phyloP scores from a whole-genome alignment of 1,140 invertebrate genomes.

The Planococcus citri region DNA sequence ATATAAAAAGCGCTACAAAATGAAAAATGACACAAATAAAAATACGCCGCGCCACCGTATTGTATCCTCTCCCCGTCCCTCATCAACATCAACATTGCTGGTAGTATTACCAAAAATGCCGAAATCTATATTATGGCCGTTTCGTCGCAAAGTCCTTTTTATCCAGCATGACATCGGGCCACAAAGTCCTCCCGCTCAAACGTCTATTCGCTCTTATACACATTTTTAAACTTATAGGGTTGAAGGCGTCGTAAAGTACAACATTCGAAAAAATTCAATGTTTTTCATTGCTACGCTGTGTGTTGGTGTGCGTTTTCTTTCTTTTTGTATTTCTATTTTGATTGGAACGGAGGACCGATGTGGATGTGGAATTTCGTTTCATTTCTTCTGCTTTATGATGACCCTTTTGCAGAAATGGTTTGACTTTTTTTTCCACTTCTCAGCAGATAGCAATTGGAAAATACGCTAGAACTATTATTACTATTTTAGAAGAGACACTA shows the following conservation, averaged over 20 bases:
- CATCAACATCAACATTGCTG: too few relatives aligned
- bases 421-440: not conserved
- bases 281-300: not conserved
- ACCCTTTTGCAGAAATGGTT: not conserved
- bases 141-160: constrained; percentile 16
- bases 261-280: not conserved
- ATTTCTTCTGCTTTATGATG: not conserved
- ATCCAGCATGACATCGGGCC: not conserved
- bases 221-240: not conserved
- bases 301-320: too few relatives aligned
- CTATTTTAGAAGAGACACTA: not conserved
- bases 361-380: not conserved
- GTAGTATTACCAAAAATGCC: constrained; percentile 11
- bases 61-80: not conserved
- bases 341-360: not conserved
- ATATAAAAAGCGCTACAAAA: constrained; percentile 15
- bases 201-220: not conserved
- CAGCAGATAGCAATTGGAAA: not conserved
- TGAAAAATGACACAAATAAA: constrained; percentile 19
- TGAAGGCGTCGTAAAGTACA: not conserved
- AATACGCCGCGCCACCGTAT: not conserved
- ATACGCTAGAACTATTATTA: not conserved
- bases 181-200: not conserved
- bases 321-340: not conserved
- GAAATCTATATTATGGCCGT: constrained; percentile 13